A percentile compares a stretch with the other conserved stretches of the same genome.
phyloP scores from a whole-genome alignment of 1,140 invertebrate genomes.

The Tribolium castaneum region DNA sequence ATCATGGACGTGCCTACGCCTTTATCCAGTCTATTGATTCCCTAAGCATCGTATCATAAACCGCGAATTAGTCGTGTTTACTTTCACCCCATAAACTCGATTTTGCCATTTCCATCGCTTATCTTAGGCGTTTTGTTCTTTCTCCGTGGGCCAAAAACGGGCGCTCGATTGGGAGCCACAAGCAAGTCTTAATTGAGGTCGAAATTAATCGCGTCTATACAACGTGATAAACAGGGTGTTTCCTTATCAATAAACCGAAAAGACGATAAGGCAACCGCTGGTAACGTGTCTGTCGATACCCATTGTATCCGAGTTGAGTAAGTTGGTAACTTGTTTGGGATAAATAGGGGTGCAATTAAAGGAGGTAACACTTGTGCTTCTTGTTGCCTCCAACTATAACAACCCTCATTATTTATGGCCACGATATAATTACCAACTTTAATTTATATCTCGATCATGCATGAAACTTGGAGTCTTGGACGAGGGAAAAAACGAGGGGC shows the following conservation, averaged over 20 bases:
- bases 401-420: slow-evolving; percentile 56
- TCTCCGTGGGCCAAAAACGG: too few relatives aligned
- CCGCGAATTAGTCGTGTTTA: neutral
- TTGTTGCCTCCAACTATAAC: slow-evolving; percentile 50
- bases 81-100: neutral
- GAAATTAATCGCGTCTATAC: slow-evolving; percentile 4
- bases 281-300: slow-evolving; percentile 35
- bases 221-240: slow-evolving; percentile 23
- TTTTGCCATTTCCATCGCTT: slow-evolving; percentile 16
- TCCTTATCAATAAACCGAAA: slow-evolving; percentile 23
- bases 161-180: neutral
- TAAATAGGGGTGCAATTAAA: slow-evolving; percentile 55
- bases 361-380: slow-evolving; percentile 56
- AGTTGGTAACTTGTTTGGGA: slow-evolving; percentile 49
- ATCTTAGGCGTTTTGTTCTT: slow-evolving; percentile 10
- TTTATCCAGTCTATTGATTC: neutral
- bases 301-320: slow-evolving; percentile 23
- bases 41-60: neutral
- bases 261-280: slow-evolving; percentile 12
- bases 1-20: neutral
- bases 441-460: slow-evolving; percentile 58
- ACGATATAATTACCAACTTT: slow-evolving; percentile 53
- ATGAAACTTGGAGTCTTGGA: slow-evolving; percentile 33
- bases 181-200: slow-evolving; percentile 3
- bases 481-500: slow-evolving; percentile 11